These are phyloP conservation scores for Calameuta idolon DNA, from an alignment of 2,888 invertebrate genomes.

Conservation along the genomic window DNA sequence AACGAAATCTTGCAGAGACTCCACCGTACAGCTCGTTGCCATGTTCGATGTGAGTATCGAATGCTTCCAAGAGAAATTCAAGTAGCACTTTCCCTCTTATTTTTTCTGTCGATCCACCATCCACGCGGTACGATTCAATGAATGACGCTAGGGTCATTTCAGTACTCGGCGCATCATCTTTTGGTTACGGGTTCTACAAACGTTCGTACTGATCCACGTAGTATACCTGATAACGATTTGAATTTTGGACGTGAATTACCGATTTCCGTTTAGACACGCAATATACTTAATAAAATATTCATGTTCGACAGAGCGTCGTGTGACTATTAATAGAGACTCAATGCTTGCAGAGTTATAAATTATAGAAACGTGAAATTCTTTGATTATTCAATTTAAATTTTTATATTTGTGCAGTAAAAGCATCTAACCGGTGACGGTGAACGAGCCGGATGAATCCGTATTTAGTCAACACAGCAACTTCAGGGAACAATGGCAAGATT, in stretches of 20 bases:
- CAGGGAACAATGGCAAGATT: constrained; percentile 45
- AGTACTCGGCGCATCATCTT: constrained; percentile 44
- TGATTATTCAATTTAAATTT: neutral
- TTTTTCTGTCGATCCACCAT: constrained; percentile 3
- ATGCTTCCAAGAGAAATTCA: neutral
- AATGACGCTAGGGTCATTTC: constrained; percentile 53
- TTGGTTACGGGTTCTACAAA: constrained; percentile 32
- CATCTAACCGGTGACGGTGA: neutral
- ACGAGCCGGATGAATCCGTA: neutral
- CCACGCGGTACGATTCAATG: constrained; percentile 12
- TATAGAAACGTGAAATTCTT: neutral
- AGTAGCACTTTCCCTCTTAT: neutral
- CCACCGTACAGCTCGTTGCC: neutral
- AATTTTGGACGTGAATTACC: neutral
- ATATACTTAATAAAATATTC: neutral
- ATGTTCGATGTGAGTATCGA: constrained; percentile 1
- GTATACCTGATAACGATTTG: constrained; percentile 38
- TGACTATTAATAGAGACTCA: neutral
- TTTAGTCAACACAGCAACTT: neutral
- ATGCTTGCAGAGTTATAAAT: neutral
- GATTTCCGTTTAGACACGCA: neutral
- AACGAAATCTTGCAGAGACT: neutral
- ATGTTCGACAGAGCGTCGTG: neutral
- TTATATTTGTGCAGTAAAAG: neutral
- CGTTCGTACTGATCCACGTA: constrained; percentile 50